These are phyloP conservation scores for Drosophila conformis DNA, from an alignment of 2,888 invertebrate species.

Conservation along the genomic window DNA sequence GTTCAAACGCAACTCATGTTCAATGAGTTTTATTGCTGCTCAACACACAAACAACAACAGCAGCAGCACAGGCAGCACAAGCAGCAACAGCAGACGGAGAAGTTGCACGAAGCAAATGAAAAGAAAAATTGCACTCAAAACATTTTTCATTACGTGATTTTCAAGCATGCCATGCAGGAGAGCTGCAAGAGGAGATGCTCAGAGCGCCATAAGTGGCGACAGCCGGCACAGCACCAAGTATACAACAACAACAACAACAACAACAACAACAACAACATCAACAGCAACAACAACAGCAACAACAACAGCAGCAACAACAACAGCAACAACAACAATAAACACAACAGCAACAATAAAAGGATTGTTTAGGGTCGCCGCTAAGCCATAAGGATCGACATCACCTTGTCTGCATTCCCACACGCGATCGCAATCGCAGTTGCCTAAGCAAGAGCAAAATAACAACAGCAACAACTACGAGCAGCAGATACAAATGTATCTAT, in stretches of 20 bases:
- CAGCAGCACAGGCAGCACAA: slow-evolving; percentile 41
- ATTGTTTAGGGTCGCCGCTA: slow-evolving; percentile 70
- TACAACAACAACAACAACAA: slow-evolving; percentile 47
- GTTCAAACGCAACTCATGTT: slow-evolving; percentile 76
- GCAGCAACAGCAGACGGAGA: slow-evolving; percentile 27
- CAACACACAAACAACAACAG: slow-evolving; percentile 73
- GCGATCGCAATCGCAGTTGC: slow-evolving; percentile 73
- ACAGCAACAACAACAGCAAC: slow-evolving; percentile 1
- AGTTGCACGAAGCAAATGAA: slow-evolving; percentile 63
- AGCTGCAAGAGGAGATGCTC: slow-evolving; percentile 36
- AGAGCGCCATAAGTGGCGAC: slow-evolving; percentile 77
- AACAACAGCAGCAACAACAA: slow-evolving; percentile 9
- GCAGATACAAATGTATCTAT: slow-evolving; percentile 71
- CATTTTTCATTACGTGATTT: slow-evolving; percentile 81
- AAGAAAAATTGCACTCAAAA: slow-evolving; percentile 78
- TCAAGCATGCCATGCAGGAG: slow-evolving; percentile 60
- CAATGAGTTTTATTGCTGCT: slow-evolving; percentile 80
- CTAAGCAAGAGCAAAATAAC: slow-evolving; percentile 8
- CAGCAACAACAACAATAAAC: slow-evolving; percentile 8
- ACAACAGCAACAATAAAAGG: slow-evolving; percentile 37
- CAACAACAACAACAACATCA: slow-evolving; percentile 9
- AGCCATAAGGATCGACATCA: slow-evolving; percentile 68
- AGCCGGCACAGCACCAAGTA: slow-evolving; percentile 83
- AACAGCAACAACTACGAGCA: slow-evolving; percentile 1
- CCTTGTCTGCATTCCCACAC: slow-evolving; percentile 79